phyloP scores from a whole-genome alignment of 2,113 vertebrate species.

The Panthera tigris region DNA sequence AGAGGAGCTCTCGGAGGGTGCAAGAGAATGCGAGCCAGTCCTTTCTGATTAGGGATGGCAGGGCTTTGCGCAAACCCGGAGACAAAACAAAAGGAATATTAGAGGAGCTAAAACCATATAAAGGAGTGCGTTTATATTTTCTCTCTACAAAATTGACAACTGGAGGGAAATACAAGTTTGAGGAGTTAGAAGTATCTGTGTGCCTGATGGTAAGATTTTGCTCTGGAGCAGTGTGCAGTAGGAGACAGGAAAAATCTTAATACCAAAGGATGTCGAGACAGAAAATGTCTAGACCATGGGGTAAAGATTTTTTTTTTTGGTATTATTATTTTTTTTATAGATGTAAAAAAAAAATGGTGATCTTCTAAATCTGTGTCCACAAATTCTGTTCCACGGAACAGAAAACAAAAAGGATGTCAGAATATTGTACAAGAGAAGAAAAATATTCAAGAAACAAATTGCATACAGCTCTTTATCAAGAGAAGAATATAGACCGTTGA shows the following conservation, averaged over 20 bases:
- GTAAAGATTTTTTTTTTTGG: too few species aligned
- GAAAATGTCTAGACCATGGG: too few species aligned
- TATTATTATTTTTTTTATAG: slow-evolving; percentile 74
- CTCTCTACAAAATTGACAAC: neutral
- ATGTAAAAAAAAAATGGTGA: slow-evolving; percentile 99
- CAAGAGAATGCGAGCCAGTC: neutral
- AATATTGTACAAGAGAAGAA: slow-evolving; percentile 98
- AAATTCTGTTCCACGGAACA: slow-evolving; percentile 97
- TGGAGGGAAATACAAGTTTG: neutral
- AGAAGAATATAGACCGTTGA: slow-evolving; percentile 99
- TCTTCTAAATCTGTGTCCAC: slow-evolving; percentile 98
- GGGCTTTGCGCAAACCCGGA: neutral
- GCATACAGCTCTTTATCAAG: slow-evolving; percentile 99
- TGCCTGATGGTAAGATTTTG: neutral
- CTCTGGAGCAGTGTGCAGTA: neutral
- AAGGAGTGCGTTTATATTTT: neutral
- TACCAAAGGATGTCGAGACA: too few species aligned
- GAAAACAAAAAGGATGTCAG: slow-evolving; percentile 92
- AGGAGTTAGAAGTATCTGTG: neutral
- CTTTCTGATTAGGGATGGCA: neutral
- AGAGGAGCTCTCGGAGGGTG: neutral
- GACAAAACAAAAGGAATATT: neutral
- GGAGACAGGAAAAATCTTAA: neutral
- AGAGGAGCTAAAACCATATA: neutral
- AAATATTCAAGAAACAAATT: slow-evolving; percentile 99